Base-by-base conservation (phyloP, 2,113 vertebrate species). In the Ranitomeya variabilis region DNA sequence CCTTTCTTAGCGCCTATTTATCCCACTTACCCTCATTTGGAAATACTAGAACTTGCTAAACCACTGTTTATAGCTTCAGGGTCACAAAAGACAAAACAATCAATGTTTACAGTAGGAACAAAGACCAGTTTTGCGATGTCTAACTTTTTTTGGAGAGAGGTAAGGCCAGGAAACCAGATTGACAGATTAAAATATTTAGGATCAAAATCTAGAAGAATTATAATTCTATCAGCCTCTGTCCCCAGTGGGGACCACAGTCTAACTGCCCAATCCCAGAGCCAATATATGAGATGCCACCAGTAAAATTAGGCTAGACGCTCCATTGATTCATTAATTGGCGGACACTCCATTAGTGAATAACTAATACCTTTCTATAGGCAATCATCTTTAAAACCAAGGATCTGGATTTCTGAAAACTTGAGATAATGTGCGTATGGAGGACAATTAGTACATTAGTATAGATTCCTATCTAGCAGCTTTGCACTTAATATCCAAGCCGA, bases 1-100 rank as follows among this genome's bases (percentile, higher is more conserved):
- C 26, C 18, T 21, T 52, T 77, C 74, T 37, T 37, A 21, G 14
- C 31, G 23, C 67, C 37, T 77, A 52, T 52, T 77, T 18, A 10
- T 21, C 45, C 31, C 69, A 14, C 19, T 3, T 77, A 10, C 9
- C 76, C 76, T n/a, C 76, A 54, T 21, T 78, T 52, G 76, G 76
- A 78, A 78, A 54, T 19, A 45, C 37, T 37, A 74, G 71, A 45
- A 74, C 71, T 51, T 74, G 71, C 71, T 45, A 74, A 45, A 74
- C 71, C 37, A 74, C 71, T 73, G 71, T 74, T 45, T 45, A 45
- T 45, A 74, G 71, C 31, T 45, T 19, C 15, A 3, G 37, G 71
- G 37, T 18, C 18, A 21, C 37, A 21, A 21, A 76, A 52, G 19
- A 52, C 45, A 76, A 51, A 51, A 76, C 37, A 76, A 76, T 4